Evolutionary conservation across 2,888 invertebrate species (phyloP), one percentile per base, ranked within the genome.

Genomic region (Cantharis rufa): DNA sequence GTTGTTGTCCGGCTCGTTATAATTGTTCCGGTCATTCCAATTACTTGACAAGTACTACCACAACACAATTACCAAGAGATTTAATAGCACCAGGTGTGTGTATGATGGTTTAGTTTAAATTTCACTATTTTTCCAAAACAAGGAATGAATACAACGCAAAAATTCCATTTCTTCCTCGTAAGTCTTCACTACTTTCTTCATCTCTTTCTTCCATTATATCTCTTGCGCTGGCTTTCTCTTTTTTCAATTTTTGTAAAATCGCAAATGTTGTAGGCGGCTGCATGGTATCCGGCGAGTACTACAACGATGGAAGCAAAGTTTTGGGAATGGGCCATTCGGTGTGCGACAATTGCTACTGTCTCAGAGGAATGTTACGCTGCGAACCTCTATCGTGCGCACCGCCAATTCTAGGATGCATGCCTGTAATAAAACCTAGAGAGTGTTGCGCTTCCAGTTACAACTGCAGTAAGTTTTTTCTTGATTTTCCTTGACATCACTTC

Each of bases 361-460:
- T 95, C 82, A 91, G 92, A 82, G 94, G 95, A 0, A 88, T 90
- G 0, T 90, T 94, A 68, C 91, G 92, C 64, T 96, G 96, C 87
- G 93, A 94, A 80, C 93, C 93, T 4, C 90, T 95, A 76, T 91
- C 93, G 16, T 96, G 96, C 84, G 92, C 95, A 1, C 93, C 94
- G 1, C 91, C 94, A 0, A 89, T 95, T 76, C 91, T 92, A 80
- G 94, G 94, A 70, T 96, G 96, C 87, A 89, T 89, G 70, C 95
- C 96, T 0, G 91, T 95, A 70, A 91, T 94, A 72, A 92, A 92
- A 70, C 90, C 91, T 62, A 95, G 95, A 1, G 93, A 95, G 85
- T 96, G 96, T 87, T 96, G 96, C 85, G 95, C 96, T 11, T 93
- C 94, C 70, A 94, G 94, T 85, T 96, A 96, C 87, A 93, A 93